These are phyloP conservation scores for Meloidogyne exigua DNA, from an alignment of 1,140 invertebrate species.

Conservation along the genomic window DNA sequence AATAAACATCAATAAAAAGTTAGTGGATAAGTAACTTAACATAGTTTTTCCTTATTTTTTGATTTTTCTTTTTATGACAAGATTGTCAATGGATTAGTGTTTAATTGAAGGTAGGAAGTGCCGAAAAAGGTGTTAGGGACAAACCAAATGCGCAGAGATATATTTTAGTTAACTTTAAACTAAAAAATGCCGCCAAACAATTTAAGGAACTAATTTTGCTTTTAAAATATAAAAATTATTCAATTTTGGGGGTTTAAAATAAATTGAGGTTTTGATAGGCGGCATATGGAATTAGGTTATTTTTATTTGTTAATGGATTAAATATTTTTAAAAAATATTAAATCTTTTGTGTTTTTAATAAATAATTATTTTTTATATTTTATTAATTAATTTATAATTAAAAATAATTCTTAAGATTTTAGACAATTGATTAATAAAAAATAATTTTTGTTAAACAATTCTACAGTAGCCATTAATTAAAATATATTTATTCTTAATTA, in stretches of 20 bases:
- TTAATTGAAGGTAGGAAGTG: neutral
- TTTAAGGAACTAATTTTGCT: neutral
- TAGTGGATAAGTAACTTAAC: neutral
- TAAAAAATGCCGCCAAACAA: conserved; percentile 1
- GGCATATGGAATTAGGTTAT: neutral
- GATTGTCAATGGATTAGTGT: neutral
- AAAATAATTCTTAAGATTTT: too few relatives aligned
- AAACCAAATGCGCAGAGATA: neutral
- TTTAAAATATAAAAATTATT: neutral
- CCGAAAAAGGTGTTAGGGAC: neutral
- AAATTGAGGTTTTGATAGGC: neutral
- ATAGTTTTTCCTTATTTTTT: neutral
- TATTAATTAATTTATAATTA: too few relatives aligned
- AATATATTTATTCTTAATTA: too few relatives aligned
- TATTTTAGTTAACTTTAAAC: neutral
- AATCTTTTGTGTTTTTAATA: too few relatives aligned
- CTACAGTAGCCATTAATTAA: too few relatives aligned
- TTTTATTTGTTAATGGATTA: neutral
- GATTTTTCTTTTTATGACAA: neutral
- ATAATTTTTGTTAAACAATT: too few relatives aligned
- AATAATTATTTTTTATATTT: too few relatives aligned
- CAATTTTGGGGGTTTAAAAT: neutral
- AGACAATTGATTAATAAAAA: too few relatives aligned
- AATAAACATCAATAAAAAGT: too few relatives aligned
- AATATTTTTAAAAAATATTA: neutral